A percentile compares a stretch with the other conserved stretches of the same genome.
phyloP scores from a whole-genome alignment of 2,888 invertebrate species.

The Deilephila elpenor region DNA sequence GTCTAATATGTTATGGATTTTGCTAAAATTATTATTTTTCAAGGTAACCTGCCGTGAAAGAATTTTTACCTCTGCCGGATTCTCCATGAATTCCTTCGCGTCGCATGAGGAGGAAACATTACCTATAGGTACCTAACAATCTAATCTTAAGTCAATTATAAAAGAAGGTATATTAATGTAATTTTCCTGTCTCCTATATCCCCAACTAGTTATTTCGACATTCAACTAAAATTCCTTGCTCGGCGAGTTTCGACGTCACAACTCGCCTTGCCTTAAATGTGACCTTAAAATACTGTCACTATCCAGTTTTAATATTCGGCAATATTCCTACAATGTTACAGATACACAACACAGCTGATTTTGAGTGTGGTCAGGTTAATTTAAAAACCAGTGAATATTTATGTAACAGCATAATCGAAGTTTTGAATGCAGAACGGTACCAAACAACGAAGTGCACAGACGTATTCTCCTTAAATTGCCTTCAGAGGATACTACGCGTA shows the following conservation, averaged over 20 bases:
- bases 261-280: neutral
- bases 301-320: neutral
- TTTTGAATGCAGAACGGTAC: neutral
- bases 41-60: too few species aligned
- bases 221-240: too few species aligned
- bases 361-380: neutral
- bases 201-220: too few species aligned
- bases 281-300: neutral
- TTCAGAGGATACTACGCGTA: neutral
- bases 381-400: neutral
- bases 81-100: too few species aligned
- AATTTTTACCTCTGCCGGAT: too few species aligned
- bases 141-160: too few species aligned
- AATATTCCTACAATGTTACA: neutral
- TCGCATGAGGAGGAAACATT: too few species aligned
- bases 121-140: too few species aligned
- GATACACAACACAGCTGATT: slow-evolving; percentile 6
- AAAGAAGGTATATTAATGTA: too few species aligned
- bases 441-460: neutral
- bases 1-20: too few species aligned
- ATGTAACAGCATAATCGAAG: slow-evolving; percentile 6
- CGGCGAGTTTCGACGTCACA: neutral
- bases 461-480: neutral
- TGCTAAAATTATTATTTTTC: too few species aligned
- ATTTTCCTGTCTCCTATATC: too few species aligned